Base-by-base conservation (phyloP, 1,140 invertebrate species). In the Drosophila nannoptera region DNA sequence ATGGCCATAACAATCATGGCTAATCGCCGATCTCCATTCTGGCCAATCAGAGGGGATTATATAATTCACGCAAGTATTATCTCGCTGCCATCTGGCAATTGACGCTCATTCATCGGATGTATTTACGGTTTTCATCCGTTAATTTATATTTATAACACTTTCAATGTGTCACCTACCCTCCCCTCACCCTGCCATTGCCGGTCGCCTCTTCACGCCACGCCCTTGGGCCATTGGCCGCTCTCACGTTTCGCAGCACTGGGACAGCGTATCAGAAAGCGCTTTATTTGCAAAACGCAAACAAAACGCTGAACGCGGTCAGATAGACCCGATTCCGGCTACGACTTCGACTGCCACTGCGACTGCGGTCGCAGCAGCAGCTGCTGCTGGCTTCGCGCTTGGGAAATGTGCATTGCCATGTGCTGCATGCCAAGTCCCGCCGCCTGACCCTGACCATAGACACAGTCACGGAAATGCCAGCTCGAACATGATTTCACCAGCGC, bases 371-470 rank as follows among this genome's bases (percentile, higher is more conserved):
- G 35, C 35, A 36, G 35, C 35, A 7, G 40, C 40, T 0, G 4
- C 33, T 4, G 7, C n/a, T 42, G 40, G n/a, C 4, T n/a, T n/a
- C n/a, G n/a, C n/a, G n/a, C 5, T 12, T 42, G 7, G 60, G 53
- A 32, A 52, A 52, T 56, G 50, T 42, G 16, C 69, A 48, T 32
- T 58, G 78, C 71, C 78, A 82, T 82, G 78, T 84, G 78, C 78
- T 50, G 22, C 50, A 48, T 42, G 58, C 43, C 7, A 58, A 14
- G 35, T 29, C 16, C 11, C 49, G 53, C 54, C 60, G 73, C 32
- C 54, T 68, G 76, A 81, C 81, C 81, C 70, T 86, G 81, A 86
- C 81, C 81, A 84, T 76, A 84, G 81, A 86, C 81, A 86, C 69
- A 74, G 43, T 62, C 46, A 52, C 67, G 68, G 62, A 82, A 74